Conservation (phyloP, 64 coral and sea anemone genomes). For the Anthopleura sola region DNA sequence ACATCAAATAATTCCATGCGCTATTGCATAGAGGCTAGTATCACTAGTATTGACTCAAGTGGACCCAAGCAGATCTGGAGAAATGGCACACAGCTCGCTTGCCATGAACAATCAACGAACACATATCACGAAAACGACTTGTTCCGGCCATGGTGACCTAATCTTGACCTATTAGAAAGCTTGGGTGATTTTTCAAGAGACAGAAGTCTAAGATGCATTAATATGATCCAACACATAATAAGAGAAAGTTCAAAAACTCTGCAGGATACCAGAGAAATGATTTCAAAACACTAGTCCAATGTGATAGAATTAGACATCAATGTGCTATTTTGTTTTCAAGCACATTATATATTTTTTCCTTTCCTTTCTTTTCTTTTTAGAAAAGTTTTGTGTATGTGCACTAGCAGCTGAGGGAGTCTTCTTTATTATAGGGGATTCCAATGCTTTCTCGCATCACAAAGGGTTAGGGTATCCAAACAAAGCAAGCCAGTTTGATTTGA, state of each 20-base stretch:
- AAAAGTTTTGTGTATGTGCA: not conserved
- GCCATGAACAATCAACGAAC: not conserved
- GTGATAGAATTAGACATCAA: too few species aligned
- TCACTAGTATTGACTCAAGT: not conserved
- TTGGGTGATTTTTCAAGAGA: not conserved
- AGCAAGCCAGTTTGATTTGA: not conserved
- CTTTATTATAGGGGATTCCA: not conserved
- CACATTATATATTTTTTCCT: too few species aligned
- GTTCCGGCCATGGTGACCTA: not conserved
- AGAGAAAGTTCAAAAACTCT: not conserved
- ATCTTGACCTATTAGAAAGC: not conserved
- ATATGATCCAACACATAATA: not conserved
- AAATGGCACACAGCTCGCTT: not conserved
- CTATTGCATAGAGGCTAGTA: not conserved
- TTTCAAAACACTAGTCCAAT: not conserved
- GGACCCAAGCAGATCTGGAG: not conserved
- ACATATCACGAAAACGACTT: not conserved
- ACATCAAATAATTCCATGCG: not conserved
- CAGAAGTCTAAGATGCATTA: not conserved
- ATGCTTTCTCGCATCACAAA: not conserved
- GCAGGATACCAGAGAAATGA: not conserved
- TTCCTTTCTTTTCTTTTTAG: not conserved
- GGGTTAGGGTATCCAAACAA: not conserved
- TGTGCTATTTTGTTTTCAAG: too few species aligned
- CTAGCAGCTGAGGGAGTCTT: not conserved